Evolutionary conservation across 2,113 vertebrate species (phyloP), one percentile per base, ranked within the genome.

Genomic region (Etia nguti): DNA sequence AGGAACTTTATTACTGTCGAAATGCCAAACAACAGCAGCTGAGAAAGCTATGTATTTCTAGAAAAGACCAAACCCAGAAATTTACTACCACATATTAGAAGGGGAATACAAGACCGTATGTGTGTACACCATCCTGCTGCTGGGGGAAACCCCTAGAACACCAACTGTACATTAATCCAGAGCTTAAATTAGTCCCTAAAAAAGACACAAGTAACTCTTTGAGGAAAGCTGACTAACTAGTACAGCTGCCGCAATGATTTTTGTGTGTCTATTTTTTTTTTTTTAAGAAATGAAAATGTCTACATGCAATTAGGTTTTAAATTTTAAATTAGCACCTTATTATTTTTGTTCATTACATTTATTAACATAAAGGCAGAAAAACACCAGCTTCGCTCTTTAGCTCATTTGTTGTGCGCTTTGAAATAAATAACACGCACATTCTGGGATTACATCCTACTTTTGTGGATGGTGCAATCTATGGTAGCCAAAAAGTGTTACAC

Each of bases 401-500:
- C 15, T 26, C 46, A 52, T 18, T 85, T 81, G 20, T 56, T 20
- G 20, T 18, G 36, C 6, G 29, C 43, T 38, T 20, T 54, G 4
- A 56, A 70, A 46, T 16, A 41, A 29, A 60, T 0, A 62, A 41
- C 48, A 7, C 5, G 54, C 10, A 36, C 24, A 56, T 90, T 92
- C 57, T 83, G 70, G 85, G 54, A 89, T 86, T 31, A 82, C n/a
- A 46, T 26, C 13, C 11, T 50, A n/a, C 48, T 4, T 26, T 3
- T 31, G 3, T 2, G 2, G 7, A n/a, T 90, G 54, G 26, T 10
- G 87, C 70, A 85, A 93, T 24, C 36, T 77, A 88, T 43, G 3
- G 85, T 81, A 83, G 77, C 26, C 24, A 43, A 11, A 31, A 36
- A 50, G 10, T 24, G 62, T 81, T 34, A 50, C 73, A 85, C 62